Percentiles rank a stretch among this genome's conserved stretches.
These are phyloP conservation scores for Orbicella faveolata DNA, from an alignment of 64 coral and sea anemone genomes.

Conservation along the genomic window DNA sequence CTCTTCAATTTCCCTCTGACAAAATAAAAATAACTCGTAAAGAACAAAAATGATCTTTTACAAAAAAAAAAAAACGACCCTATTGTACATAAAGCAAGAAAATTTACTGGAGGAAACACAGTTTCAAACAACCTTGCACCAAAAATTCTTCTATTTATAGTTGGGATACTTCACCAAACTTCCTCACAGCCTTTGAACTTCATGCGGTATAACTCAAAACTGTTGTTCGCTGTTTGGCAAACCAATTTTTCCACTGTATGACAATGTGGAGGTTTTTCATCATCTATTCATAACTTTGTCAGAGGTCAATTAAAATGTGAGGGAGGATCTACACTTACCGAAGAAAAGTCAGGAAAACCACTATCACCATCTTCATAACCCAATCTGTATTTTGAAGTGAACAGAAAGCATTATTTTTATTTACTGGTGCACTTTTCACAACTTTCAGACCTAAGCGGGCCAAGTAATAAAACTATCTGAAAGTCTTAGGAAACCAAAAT, in stretches of 20 bases:
- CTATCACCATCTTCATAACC: constrained; percentile 42
- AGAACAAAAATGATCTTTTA: background rate
- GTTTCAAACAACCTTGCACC: background rate
- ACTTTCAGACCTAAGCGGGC: no score
- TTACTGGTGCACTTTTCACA: background rate
- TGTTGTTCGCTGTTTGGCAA: no score
- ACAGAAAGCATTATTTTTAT: background rate
- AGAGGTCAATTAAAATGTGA: constrained; percentile 16
- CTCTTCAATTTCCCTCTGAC: constrained; percentile 42
- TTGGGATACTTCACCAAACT: background rate
- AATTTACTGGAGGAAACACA: constrained; percentile 27
- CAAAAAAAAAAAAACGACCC: no score
- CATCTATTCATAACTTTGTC: constrained; percentile 14
- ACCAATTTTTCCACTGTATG: no score
- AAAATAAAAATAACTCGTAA: constrained; percentile 28
- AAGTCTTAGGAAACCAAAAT: no score
- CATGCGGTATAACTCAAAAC: background rate
- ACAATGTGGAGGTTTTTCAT: background rate
- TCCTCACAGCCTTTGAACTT: background rate
- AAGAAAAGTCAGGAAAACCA: constrained; percentile 30
- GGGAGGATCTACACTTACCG: constrained; percentile 26
- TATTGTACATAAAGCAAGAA: background rate
- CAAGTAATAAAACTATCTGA: no score
- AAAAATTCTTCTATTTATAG: background rate
- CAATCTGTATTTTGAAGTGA: constrained; percentile 42